Base-by-base conservation (phyloP, 2,797 vertebrate genomes). In the Florisuga fusca region DNA sequence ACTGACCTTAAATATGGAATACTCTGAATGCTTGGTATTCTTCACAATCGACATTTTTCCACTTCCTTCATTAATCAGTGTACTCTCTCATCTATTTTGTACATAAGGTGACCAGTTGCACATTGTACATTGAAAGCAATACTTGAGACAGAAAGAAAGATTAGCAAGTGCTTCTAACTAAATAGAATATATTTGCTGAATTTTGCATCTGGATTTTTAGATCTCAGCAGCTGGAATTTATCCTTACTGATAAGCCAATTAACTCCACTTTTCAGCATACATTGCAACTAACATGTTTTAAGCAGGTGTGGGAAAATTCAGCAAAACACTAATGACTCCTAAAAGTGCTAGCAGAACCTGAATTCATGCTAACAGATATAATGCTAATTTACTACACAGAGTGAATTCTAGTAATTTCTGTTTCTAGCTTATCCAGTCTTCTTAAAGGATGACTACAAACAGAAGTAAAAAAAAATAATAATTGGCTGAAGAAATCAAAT, bases 351-450 rank as follows among this genome's bases (percentile, higher is more conserved):
- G 82, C 91, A 95, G 33, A 93, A 87, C 96, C 92, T 93, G 86
- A 96, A 96, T 87, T 95, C 87, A 95, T 85, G 75, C 83, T 94
- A 64, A 87, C 97, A 97, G 96, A 96, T 69, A 80, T 46, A 94
- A 90, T 79, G 66, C 62, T 57, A 91, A 79, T 91, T 97, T 82
- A 94, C 94, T 90, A 96, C 88, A 91, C 36, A 93, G 91, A 96
- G 71, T 53, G 21, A 78, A 96, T 36, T 69, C 59, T 79, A 74
- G 12, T 53, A 18, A 75, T 88, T 97, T 97, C 48, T 79, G 15
- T 95, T 89, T 93, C 77, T 48, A 36, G 34, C 11, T 84, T 78
- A 81, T 43, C n/a, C 34, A 96, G 92, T 90, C 90, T 69, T 89
- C 91, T 93, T 46, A 76, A 93, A 91, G 87, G 50, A 61, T 18